Base-by-base conservation (phyloP, 2,888 invertebrate genomes). In the Pammene fasciana region DNA sequence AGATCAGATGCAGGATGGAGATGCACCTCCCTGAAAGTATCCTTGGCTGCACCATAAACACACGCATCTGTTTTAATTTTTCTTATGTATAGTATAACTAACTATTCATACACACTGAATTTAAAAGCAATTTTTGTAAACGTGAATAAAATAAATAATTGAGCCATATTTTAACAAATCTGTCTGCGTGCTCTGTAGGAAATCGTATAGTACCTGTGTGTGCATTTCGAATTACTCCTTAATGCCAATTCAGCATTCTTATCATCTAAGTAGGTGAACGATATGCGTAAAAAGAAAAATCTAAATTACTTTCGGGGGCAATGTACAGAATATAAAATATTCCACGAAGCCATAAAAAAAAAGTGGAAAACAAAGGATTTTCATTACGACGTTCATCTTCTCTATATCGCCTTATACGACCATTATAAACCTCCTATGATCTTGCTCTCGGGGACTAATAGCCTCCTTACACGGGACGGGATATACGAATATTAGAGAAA, bases 321-420 rank as follows among this genome's bases (percentile, higher is more conserved):
- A 38, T 52, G 59, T 54, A 46, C 64, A 26, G 59, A 60, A 65
- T 70, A 70, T 46, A 46, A 65, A 68, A 60, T 60, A 70, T 16
- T 46, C 45, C 46, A 16, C 65, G 36, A 52, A 18, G 68, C 54
- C 65, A 60, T 65, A 65, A 65, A 65, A 65, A n/a, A 54, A 70
- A 70, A 70, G 54, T 70, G 65, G 68, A 60, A 70, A 70, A 65
- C 68, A 70, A 70, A 65, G 65, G 65, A 70, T 26, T 70, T 70
- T 68, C 68, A 70, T 70, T 59, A 70, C 68, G 52, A 68, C 68
- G 65, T 68, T 68, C 68, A 65, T 68, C 68, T 68, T 68, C 52
- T 14, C 68, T 65, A 54, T 65, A 68, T 65, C 52, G 64, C 52
- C 38, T 59, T 68, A 64, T 68, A 65, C 65, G 65, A 54, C 68